These are phyloP conservation scores for Acanthornis magna DNA, from an alignment of 2,797 vertebrate genomes.

Conservation along the genomic window DNA sequence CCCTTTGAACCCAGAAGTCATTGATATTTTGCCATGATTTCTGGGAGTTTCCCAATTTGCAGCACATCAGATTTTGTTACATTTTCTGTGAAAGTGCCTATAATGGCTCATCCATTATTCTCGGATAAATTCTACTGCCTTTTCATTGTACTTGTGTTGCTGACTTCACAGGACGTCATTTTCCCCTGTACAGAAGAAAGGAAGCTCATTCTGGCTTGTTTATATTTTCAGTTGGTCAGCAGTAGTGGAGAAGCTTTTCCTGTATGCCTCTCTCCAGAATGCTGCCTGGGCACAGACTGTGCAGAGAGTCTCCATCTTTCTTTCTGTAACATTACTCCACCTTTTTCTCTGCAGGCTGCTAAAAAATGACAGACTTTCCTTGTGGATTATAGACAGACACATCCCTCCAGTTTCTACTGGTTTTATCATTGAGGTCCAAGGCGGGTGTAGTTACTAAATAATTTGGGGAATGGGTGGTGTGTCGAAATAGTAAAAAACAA, in stretches of 20 bases:
- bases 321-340: not conserved
- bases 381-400: not conserved
- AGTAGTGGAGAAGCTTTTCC: not conserved
- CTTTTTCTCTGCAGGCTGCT: not conserved
- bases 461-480: not conserved
- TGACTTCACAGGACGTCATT: not conserved
- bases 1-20: not conserved
- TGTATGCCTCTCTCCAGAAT: not conserved
- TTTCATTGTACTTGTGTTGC: not conserved
- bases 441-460: not conserved
- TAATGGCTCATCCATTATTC: not conserved
- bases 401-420: not conserved
- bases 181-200: not conserved
- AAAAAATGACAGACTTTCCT: not conserved
- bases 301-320: not conserved
- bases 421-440: not conserved
- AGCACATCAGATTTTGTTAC: not conserved
- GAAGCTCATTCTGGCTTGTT: not conserved
- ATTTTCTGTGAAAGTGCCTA: fast-evolving
- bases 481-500: not conserved
- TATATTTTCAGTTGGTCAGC: not conserved
- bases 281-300: not conserved
- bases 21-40: not conserved
- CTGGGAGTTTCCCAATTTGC: not conserved
- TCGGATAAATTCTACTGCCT: not conserved